Base-by-base conservation (phyloP, 2,797 vertebrate genomes). In the Petrocephalus sullivani region DNA sequence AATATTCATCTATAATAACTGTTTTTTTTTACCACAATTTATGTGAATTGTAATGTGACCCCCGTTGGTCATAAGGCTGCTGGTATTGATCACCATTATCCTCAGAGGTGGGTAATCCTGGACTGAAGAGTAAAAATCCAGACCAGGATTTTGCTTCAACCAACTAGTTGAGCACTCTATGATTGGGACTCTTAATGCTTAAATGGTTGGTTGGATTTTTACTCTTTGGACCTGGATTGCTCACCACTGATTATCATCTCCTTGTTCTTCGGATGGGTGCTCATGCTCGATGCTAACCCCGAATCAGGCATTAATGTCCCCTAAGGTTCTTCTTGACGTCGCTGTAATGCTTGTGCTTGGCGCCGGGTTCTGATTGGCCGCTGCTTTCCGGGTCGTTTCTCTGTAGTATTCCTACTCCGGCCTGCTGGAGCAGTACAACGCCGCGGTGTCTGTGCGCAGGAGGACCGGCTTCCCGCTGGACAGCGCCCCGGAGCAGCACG, bases 391-490 rank as follows among this genome's bases (percentile, higher is more conserved):
- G 21, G 75, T 41, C 21, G 85, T 2, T 87, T 21, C 86, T 0
- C 75, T 95, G 67, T 94, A 99, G 98, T 97, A 98, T 89, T 95
- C 95, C 87, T 99, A 99, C 87, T 94, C 95, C 2, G 94, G 94
- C 0, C 67, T 89, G 7, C 94, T 95, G 92, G 97, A 97, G 0
- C 97, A 98, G 90, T 98, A 98, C 89, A 95, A 89, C 0, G 97
- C 96, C 37, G 92, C 94, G 67, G 95, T 99, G 88, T 97, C 96
- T 49, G 94, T 99, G 88, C 96, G 97, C 88, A 95, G 97, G 87
- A 96, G 94, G 0, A 95, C 92, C 89, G 94, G 91, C 89, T 96
- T 97, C 88, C 96, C 96, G 37, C 96, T 99, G 81, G 98, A 99
- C 96, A 97, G 97, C 14, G 92, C 96, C 4, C 96, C 96, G 0